Evolutionary conservation across 2,113 vertebrate genomes (phyloP), one percentile per base, ranked within the genome.

Genomic region (Pterophyllum scalare): DNA sequence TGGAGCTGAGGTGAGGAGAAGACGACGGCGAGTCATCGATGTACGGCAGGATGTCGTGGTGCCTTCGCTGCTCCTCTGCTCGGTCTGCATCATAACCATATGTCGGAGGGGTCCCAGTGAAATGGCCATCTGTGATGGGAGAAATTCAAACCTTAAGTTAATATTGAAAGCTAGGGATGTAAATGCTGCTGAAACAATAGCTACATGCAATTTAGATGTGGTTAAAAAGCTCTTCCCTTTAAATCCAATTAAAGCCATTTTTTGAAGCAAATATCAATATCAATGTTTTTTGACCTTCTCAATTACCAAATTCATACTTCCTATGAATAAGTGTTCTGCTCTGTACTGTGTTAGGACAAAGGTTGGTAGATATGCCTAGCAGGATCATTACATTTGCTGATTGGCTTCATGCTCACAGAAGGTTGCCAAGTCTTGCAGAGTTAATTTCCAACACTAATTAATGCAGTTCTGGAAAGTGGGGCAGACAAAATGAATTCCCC

Each of bases 11-110:
- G 76, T 98, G 97, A 0, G 98, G 98, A 0, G 98, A 99, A 59
- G 98, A 99, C 1, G 97, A 98, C 0, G 98, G 98, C 0, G 98
- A 99, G 92, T 99, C 98, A 3, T 99, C 98, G 3, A 99, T 98
- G 92, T 97, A 99, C 15, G 98, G 98, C 94, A 99, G 96, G 88
- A 97, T 96, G 59, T 99, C 98, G 72, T 98, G 98, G 87, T 96
- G 95, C 60, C 96, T 88, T 58, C 97, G 92, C 94, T 98, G 98
- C 78, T 99, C 98, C 87, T 99, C 98, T 0, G 96, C 97, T 2
- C 97, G 96, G 88, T 99, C 98, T 0, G 95, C 96, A 0, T 98
- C 97, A 0, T 96, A 98, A 6, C 96, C 90, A 0, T 97, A 99
- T 2, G 96, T 91, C 0, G 98, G 98, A 2, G 97, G 96, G 0